These are phyloP conservation scores for Megamerina dolium DNA, from an alignment of 2,888 invertebrate species.

Conservation along the genomic window DNA sequence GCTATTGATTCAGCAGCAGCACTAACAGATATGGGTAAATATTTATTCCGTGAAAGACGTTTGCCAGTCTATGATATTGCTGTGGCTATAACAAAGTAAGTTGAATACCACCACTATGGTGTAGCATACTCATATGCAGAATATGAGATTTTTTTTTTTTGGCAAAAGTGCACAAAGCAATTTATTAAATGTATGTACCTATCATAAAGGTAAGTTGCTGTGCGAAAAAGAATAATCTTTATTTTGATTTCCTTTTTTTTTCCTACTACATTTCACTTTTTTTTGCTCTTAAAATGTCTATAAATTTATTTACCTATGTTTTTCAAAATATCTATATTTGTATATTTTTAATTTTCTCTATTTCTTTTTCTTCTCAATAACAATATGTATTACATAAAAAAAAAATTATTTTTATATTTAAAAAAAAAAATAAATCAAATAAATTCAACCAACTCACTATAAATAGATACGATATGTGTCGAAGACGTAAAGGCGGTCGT, in stretches of 20 bases:
- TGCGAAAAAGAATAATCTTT: too few relatives aligned
- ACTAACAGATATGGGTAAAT: constrained; percentile 94
- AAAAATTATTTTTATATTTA: constrained; percentile 11
- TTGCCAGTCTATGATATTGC: constrained; percentile 94
- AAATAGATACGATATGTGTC: constrained; percentile 95
- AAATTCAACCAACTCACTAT: constrained; percentile 18
- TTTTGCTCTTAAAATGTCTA: too few relatives aligned
- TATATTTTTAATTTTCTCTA: constrained; percentile 1
- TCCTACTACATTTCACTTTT: too few relatives aligned
- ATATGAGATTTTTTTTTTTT: too few relatives aligned
- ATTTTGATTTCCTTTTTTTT: too few relatives aligned
- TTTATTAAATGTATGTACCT: too few relatives aligned
- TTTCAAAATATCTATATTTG: too few relatives aligned
- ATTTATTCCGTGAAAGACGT: constrained; percentile 87
- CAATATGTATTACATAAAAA: too few relatives aligned
- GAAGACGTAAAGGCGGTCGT: constrained; percentile 91
- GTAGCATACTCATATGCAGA: too few relatives aligned
- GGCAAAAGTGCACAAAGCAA: too few relatives aligned
- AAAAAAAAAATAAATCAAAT: constrained; percentile 11
- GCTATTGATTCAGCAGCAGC: constrained; percentile 93
- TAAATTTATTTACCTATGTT: too few relatives aligned
- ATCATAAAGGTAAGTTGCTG: too few relatives aligned
- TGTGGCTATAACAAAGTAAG: constrained; percentile 94
- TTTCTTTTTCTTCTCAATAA: constrained; percentile 3
- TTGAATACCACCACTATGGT: constrained; percentile 31